phyloP scores from a whole-genome alignment of 2,888 invertebrate genomes.

The Oxyteleia sp. region DNA sequence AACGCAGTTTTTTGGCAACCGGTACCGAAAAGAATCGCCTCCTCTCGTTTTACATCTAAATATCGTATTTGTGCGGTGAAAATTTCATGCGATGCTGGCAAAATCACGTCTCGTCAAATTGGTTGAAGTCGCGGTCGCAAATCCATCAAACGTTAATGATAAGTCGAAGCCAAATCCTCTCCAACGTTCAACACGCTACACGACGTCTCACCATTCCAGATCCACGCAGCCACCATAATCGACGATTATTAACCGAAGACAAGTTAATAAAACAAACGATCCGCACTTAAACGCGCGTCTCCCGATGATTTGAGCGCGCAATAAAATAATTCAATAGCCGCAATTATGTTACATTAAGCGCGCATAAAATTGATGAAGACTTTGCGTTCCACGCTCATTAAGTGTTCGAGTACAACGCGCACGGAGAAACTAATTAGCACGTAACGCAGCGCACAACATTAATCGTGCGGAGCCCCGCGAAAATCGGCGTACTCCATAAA shows the following conservation, averaged over 20 bases:
- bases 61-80: constrained; percentile 21
- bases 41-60: constrained; percentile 28
- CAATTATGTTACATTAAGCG: constrained; percentile 35
- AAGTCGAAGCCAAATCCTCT: constrained; percentile 11
- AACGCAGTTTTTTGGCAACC: constrained; percentile 36
- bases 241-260: constrained; percentile 29
- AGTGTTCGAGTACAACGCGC: background rate
- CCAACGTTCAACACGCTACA: background rate
- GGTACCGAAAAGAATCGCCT: constrained; percentile 25
- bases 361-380: constrained; percentile 47
- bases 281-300: constrained; percentile 10
- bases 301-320: constrained; percentile 2
- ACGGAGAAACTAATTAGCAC: constrained; percentile 24
- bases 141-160: constrained; percentile 25
- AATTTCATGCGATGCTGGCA: constrained; percentile 3
- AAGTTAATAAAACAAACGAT: constrained; percentile 35
- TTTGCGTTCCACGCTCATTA: constrained; percentile 43
- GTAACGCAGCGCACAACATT: constrained; percentile 21
- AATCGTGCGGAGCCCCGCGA: constrained; percentile 26
- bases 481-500: constrained; percentile 36
- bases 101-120: background rate
- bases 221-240: background rate
- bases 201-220: background rate
- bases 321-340: constrained; percentile 35
- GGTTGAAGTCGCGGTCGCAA: constrained; percentile 11